These are phyloP conservation scores for Temnothorax unifasciatus DNA, from an alignment of 2,888 invertebrate species.

Conservation along the genomic window DNA sequence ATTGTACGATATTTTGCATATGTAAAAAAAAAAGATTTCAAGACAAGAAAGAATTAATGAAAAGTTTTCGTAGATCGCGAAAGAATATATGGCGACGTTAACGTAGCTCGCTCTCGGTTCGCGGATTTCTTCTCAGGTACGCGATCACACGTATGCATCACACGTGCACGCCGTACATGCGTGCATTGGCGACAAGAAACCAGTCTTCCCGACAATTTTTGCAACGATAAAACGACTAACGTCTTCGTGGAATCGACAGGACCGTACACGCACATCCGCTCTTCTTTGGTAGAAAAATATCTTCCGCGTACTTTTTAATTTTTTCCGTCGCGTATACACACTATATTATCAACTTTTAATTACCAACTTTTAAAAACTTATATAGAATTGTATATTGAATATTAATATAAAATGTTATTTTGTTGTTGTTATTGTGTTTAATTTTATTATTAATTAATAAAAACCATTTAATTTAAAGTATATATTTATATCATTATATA, in stretches of 20 bases:
- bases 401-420: background rate
- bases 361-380: background rate
- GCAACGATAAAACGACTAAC: conserved; percentile 72
- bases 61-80: background rate
- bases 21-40: conserved; percentile 3
- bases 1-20: background rate
- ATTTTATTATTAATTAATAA: conserved; percentile 3
- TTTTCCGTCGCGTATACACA: background rate
- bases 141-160: conserved; percentile 63
- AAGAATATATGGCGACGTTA: background rate
- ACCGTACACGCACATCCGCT: conserved; percentile 65
- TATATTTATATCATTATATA: background rate
- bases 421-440: background rate
- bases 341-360: background rate
- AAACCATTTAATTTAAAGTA: background rate
- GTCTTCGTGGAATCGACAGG: conserved; percentile 78
- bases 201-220: conserved; percentile 77
- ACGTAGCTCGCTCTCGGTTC: background rate
- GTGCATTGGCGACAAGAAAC: conserved; percentile 76
- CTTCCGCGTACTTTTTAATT: conserved; percentile 4
- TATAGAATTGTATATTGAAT: background rate
- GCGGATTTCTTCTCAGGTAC: conserved; percentile 63
- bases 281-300: conserved; percentile 53
- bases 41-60: conserved; percentile 10
- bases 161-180: conserved; percentile 68